A percentile compares a stretch with the other conserved stretches of the same genome.
Conservation (phyloP, 2,888 invertebrate genomes). For the Sericinus montela region DNA sequence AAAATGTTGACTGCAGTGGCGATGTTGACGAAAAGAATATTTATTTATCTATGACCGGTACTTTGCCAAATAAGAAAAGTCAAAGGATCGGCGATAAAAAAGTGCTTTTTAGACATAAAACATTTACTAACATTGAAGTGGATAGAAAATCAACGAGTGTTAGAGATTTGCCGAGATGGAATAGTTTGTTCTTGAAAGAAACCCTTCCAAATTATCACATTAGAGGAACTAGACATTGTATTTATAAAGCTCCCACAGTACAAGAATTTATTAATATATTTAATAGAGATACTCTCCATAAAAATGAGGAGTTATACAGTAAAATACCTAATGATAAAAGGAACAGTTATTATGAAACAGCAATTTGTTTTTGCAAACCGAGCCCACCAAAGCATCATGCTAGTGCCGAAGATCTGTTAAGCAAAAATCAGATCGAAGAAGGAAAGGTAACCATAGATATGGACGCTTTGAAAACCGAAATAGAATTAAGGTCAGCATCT, state of each 20-base stretch:
- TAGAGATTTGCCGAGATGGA: constrained; percentile 53
- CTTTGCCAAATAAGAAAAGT: constrained; percentile 58
- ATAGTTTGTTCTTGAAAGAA: constrained; percentile 57
- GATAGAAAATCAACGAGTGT: constrained; percentile 57
- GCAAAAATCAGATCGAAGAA: constrained; percentile 43
- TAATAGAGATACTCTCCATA: constrained; percentile 63
- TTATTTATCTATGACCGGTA: constrained; percentile 65
- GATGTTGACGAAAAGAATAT: constrained; percentile 47
- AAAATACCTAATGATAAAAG: constrained; percentile 47
- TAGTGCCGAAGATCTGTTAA: constrained; percentile 68
- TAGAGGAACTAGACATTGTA: constrained; percentile 70
- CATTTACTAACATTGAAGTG: constrained; percentile 68
- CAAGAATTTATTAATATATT: constrained; percentile 69
- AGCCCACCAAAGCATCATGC: constrained; percentile 59
- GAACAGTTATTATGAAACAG: constrained; percentile 68
- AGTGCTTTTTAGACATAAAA: constrained; percentile 69
- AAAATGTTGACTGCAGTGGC: constrained; percentile 67
- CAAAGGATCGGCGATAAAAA: constrained; percentile 47
- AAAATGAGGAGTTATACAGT: constrained; percentile 51
- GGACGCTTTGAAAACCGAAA: constrained; percentile 41
- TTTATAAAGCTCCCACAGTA: constrained; percentile 64
- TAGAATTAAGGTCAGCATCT: constrained; percentile 52
- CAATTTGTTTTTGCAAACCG: constrained; percentile 70
- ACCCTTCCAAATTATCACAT: constrained; percentile 68
- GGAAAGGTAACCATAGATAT: constrained; percentile 53